Base-by-base conservation (phyloP, 2,113 vertebrate species). In the Callopanchax toddi region DNA sequence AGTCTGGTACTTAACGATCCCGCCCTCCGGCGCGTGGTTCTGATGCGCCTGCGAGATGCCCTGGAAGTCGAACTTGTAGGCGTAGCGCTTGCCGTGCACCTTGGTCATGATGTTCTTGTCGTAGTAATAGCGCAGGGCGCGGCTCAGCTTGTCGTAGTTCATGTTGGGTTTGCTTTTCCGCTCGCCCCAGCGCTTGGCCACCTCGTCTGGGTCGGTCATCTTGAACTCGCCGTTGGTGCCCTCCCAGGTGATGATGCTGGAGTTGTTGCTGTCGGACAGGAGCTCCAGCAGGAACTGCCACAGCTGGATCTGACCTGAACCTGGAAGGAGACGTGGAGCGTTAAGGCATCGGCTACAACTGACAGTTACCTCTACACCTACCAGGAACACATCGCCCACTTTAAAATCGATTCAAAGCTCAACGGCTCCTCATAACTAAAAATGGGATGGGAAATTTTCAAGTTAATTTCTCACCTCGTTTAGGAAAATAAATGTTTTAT, bases 251-350 rank as follows among this genome's bases (percentile, higher is more conserved):
- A 94, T 94, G 86, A 94, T 94, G 83, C 1, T 0, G 3, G 91
- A 25, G 32, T 94, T 94, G 79, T 57, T 79, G 85, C 83, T 93
- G 91, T 94, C 93, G 0, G 93, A 92, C 22, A 94, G 86, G 36
- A 94, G 88, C 87, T 94, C 93, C 79, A 94, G 83, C 67, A 94
- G 90, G 82, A 94, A 94, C 82, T 94, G 93, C 93, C 93, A 94
- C 62, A 94, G 85, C 86, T 94, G 94, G 87, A 94, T 94, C 86
- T 94, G 94, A 15, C 94, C 93, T 0, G 92, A 94, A 45, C 93
- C 93, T 94, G 74, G 4, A 16, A 51, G 51, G 0, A 44, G 12
- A 68, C 17, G 13, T 1, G 1, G 2, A 6, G 10, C 52, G 25
- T 26, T 58, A 5, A 26, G 1, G 13, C 7, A 5, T 21, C 11